Conservation (phyloP, 2,888 invertebrate genomes). For the Xanthorhoe designata region DNA sequence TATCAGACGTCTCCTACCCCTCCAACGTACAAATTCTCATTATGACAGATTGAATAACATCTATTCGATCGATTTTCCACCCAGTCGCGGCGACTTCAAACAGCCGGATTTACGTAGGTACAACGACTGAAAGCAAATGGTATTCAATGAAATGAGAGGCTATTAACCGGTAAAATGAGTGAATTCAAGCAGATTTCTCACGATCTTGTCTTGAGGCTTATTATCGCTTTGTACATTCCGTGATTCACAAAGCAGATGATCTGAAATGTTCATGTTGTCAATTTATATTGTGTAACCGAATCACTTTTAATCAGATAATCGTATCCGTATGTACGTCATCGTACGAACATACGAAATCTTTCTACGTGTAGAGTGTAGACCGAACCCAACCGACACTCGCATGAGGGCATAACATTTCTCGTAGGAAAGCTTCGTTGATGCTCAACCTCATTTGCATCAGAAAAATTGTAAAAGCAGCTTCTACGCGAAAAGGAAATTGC, state of each 20-base stretch:
- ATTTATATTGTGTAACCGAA: background rate
- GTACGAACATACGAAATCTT: no score
- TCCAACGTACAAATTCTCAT: background rate
- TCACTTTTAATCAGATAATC: no score
- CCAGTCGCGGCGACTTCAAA: background rate
- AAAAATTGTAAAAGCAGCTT: constrained; percentile 16
- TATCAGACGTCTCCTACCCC: background rate
- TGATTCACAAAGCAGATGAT: background rate
- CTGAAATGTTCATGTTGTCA: no score
- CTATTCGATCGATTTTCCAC: background rate
- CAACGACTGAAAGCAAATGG: background rate
- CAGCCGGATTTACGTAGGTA: background rate
- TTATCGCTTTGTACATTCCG: background rate
- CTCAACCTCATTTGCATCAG: constrained; percentile 16
- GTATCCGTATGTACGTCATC: background rate
- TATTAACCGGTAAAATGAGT: background rate
- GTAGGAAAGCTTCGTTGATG: constrained; percentile 5
- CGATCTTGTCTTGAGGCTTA: background rate
- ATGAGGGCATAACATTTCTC: background rate
- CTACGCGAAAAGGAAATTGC: constrained; percentile 25
- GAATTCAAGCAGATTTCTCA: background rate
- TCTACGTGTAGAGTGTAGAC: constrained; percentile 2
- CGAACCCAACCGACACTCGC: constrained; percentile 1
- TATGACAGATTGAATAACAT: background rate
- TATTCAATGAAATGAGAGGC: background rate